phyloP scores from a whole-genome alignment of 2,113 vertebrate species.

The Girardinichthys multiradiatus region DNA sequence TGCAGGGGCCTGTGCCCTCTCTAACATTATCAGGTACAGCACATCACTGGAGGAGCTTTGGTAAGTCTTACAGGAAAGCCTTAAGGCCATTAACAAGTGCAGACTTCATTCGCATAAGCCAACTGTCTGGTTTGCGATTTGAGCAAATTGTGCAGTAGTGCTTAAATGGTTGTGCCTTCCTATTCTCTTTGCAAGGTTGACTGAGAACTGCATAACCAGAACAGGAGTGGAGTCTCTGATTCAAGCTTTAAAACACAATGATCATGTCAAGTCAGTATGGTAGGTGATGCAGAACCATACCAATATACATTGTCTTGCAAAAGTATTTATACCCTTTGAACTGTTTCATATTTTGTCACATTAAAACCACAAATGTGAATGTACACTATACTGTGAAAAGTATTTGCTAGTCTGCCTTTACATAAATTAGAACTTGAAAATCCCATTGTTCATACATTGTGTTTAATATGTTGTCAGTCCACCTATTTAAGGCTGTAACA shows the following conservation, averaged over 20 bases:
- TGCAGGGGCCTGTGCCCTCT: slow-evolving; percentile 81
- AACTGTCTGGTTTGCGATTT: neutral
- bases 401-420: neutral
- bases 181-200: slow-evolving; percentile 78
- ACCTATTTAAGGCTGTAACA: too few relatives aligned
- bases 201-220: slow-evolving; percentile 82
- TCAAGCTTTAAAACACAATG: slow-evolving; percentile 77
- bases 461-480: too few relatives aligned
- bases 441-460: too few relatives aligned
- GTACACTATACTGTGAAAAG: neutral
- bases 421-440: neutral
- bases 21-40: slow-evolving; percentile 79
- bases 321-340: too few relatives aligned
- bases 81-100: neutral
- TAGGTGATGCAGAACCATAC: slow-evolving; percentile 51
- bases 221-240: slow-evolving; percentile 82
- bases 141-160: neutral
- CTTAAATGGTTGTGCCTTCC: slow-evolving; percentile 12
- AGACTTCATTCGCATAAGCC: neutral
- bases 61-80: slow-evolving; percentile 65
- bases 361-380: neutral
- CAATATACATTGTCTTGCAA: neutral
- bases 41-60: slow-evolving; percentile 81
- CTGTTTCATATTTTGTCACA: neutral
- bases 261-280: slow-evolving; percentile 82